Conservation (phyloP, 2,113 vertebrate genomes). For the Lamprotornis superbus region DNA sequence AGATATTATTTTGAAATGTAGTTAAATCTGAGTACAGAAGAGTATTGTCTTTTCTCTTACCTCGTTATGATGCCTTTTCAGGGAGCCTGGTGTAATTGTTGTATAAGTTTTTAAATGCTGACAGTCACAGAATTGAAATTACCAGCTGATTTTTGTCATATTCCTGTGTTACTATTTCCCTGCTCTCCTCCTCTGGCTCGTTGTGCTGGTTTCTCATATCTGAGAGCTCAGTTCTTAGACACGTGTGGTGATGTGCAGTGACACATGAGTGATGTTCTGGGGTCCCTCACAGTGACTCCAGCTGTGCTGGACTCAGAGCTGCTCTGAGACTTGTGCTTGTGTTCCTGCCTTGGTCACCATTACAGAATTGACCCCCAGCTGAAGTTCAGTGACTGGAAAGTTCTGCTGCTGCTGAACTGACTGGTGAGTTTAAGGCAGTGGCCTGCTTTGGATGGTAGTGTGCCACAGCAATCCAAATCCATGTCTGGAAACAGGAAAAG, state of each 20-base stretch:
- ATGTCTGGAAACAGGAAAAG: neutral
- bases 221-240: neutral
- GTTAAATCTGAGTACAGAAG: neutral
- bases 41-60: neutral
- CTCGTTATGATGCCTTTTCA: neutral
- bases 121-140: neutral
- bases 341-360: neutral
- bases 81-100: neutral
- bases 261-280: neutral
- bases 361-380: neutral
- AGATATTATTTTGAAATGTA: neutral
- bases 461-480: neutral
- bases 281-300: neutral
- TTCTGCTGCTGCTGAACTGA: neutral
- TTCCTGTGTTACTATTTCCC: neutral
- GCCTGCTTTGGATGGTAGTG: neutral
- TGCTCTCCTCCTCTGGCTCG: neutral
- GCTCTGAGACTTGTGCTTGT: neutral
- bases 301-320: neutral
- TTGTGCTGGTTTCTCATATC: neutral
- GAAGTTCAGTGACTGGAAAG: neutral
- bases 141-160: neutral
- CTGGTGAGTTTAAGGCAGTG: neutral
- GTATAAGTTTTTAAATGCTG: neutral
- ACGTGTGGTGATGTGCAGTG: neutral